Evolutionary conservation across 1,140 invertebrate genomes (phyloP), one percentile per base, ranked within the genome.

Genomic region (Oedothorax gibbosus): DNA sequence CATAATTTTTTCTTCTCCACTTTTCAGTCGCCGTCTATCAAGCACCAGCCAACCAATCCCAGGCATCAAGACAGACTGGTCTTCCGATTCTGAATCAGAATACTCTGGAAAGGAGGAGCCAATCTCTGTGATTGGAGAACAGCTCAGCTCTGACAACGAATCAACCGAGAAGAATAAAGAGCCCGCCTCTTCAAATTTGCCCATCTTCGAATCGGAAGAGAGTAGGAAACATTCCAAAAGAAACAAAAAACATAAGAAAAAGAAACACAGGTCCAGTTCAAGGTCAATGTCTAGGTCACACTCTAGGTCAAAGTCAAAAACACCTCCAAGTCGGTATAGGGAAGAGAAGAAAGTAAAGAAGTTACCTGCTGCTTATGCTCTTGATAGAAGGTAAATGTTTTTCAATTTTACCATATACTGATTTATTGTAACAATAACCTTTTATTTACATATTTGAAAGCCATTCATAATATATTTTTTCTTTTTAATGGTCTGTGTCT

Each of bases 281-380:
- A 72, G 35, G n/a, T 73, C n/a, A n/a, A n/a, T n/a, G n/a, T n/a
- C 68, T 73, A 72, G 57, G 21, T 68, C 72, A 5, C 66, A 56
- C 15, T 82, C 80, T 2, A 56, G 49, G 11, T 73, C 68, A 35
- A 20, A 51, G 21, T 81, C 66, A 1, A 81, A 81, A 66, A 54
- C 78, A 49, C 50, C 78, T 12, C 65, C 66, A 15, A 53, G 10
- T n/a, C 49, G 49, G 7, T 73, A 65, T 15, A n/a, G 12, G n/a
- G 69, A 82, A 35, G 65, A 73, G 57, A 69, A 73, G 54, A 82
- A 73, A 57, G 79, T 71, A 20, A 81, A 81, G 53, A n/a, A 81
- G 18, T 14, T 82, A 10, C 80, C 80, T 35, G 80, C 80, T 10
- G 80, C 80, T 18, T 82, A 82, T 73, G 68, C 80, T 4, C 51